Evolutionary conservation across 1,140 invertebrate genomes (phyloP).

Genomic region (Dryas iulia): DNA sequence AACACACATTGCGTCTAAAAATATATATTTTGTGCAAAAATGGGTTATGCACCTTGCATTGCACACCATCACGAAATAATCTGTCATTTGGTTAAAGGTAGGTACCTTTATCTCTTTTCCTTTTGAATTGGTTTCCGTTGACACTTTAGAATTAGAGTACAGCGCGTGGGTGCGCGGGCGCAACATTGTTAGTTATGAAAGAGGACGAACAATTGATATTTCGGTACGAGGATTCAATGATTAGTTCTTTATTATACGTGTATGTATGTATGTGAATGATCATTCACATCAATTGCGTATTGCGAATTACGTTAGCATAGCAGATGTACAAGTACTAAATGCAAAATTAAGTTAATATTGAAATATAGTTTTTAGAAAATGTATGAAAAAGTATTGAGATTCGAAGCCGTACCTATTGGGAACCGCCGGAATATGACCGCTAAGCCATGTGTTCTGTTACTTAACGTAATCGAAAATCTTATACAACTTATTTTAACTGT

Average conservation of each 20-base stretch:
- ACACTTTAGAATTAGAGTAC: constrained; percentile 65
- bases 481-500: no score
- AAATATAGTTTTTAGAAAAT: no score
- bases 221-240: not conserved
- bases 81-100: constrained; percentile 33
- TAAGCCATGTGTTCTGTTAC: no score
- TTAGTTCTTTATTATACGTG: not conserved
- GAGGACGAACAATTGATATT: constrained; percentile 11
- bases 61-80: constrained; percentile 58
- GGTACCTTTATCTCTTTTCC: constrained; percentile 41
- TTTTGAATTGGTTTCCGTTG: constrained; percentile 47
- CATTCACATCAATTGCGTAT: no score
- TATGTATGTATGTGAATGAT: not conserved
- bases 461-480: no score
- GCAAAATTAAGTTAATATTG: no score
- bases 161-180: constrained; percentile 63
- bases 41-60: constrained; percentile 72
- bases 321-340: not conserved
- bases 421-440: no score
- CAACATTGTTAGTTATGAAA: constrained; percentile 58
- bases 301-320: not conserved
- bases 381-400: no score
- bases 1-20: constrained; percentile 62
- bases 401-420: no score
- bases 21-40: constrained; percentile 65